phyloP scores from a whole-genome alignment of 2,113 vertebrate genomes.

The Polypterus bichir region DNA sequence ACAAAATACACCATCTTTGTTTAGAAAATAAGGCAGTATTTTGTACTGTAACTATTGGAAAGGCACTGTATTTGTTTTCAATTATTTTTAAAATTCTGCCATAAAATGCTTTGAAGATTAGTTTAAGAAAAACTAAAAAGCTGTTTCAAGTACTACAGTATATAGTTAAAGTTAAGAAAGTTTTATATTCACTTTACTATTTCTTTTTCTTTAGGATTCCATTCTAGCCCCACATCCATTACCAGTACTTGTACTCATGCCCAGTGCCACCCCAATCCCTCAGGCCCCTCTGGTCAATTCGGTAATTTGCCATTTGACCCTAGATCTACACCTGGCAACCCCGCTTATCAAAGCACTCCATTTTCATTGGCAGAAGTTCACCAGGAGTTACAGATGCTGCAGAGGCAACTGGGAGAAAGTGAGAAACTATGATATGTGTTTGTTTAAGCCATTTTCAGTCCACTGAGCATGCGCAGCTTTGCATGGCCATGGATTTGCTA shows the following conservation, averaged over 20 bases:
- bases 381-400: constrained; percentile 83
- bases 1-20: too few species aligned
- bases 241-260: constrained; percentile 27
- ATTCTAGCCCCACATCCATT: constrained; percentile 39
- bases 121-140: too few species aligned
- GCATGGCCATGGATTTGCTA: constrained; percentile 12
- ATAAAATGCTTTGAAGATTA: too few species aligned
- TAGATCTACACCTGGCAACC: constrained; percentile 19
- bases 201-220: constrained; percentile 51
- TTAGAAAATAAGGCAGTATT: too few species aligned
- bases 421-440: constrained; percentile 35
- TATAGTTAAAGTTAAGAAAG: too few species aligned
- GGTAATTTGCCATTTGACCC: constrained; percentile 32
- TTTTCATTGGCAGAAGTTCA: constrained; percentile 77
- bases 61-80: too few species aligned
- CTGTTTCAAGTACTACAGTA: too few species aligned
- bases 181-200: constrained; percentile 21
- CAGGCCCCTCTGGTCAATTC: constrained; percentile 23
- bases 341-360: constrained; percentile 39
- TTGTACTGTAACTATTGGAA: too few species aligned
- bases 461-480: constrained; percentile 4
- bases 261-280: constrained; percentile 22
- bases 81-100: too few species aligned
- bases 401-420: constrained; percentile 69
- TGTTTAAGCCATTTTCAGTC: neutral